These are phyloP conservation scores for Dinocampus coccinellae DNA, from an alignment of 2,888 invertebrate genomes.

Conservation along the genomic window DNA sequence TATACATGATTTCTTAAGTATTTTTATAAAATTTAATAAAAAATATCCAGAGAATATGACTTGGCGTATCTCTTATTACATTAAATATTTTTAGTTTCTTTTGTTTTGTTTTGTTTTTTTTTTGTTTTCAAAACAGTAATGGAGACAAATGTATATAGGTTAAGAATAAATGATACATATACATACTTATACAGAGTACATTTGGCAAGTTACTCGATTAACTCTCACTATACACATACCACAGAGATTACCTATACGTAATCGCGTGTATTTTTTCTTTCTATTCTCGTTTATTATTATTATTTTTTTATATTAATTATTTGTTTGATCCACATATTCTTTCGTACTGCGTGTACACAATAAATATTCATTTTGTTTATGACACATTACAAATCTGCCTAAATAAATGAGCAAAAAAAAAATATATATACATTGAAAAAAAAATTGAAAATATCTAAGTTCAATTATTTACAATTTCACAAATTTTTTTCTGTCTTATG, in stretches of 20 bases:
- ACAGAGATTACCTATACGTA: conserved; percentile 48
- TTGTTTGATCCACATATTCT: conserved; percentile 49
- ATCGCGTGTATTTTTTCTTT: conserved; percentile 33
- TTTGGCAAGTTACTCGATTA: conserved; percentile 27
- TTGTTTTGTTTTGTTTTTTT: neutral
- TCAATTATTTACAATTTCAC: no score
- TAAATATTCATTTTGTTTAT: neutral
- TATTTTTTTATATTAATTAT: no score
- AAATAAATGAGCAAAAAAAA: neutral
- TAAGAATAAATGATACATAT: no score
- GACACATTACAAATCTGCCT: neutral
- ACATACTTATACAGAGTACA: conserved; percentile 26
- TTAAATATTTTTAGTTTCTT: neutral
- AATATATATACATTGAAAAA: no score
- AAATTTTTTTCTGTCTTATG: no score
- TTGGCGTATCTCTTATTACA: neutral
- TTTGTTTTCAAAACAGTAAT: no score
- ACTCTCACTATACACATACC: conserved; percentile 32
- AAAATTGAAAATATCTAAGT: no score
- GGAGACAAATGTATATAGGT: neutral
- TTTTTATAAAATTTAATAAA: neutral
- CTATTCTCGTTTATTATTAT: no score
- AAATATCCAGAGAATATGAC: neutral
- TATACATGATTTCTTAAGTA: neutral
- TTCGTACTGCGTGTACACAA: conserved; percentile 39